Percentiles rank a stretch among this genome's conserved stretches.
Evolutionary conservation across 2,113 vertebrate species (phyloP).

Genomic region (Arvicanthis niloticus): DNA sequence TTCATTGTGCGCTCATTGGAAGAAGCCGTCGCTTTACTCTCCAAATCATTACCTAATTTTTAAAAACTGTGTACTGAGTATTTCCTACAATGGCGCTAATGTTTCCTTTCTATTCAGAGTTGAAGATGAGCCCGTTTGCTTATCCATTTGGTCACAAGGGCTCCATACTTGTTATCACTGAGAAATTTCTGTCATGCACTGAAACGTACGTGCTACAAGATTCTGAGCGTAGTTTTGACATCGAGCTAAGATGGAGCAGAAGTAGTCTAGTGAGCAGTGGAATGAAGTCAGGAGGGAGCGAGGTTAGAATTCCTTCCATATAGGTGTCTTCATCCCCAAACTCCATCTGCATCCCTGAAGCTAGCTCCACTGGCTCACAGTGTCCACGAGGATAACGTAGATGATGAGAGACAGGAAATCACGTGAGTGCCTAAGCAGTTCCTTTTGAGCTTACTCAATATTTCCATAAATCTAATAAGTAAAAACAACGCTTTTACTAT

Average conservation of each 20-base stretch:
- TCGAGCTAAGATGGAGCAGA: neutral
- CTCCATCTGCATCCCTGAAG: neutral
- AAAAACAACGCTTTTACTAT: neutral
- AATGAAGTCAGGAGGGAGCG: neutral
- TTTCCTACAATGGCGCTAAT: neutral
- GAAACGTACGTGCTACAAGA: neutral
- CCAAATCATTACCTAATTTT: neutral
- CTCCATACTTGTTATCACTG: neutral
- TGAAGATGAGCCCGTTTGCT: neutral
- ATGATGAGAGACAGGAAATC: neutral
- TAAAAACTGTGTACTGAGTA: neutral
- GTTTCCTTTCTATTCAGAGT: constrained; percentile 17
- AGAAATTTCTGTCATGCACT: neutral
- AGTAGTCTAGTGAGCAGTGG: neutral
- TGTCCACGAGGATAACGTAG: neutral
- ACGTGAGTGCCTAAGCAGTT: neutral
- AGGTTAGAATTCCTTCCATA: neutral
- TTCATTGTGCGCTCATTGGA: constrained; percentile 74
- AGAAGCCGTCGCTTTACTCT: constrained; percentile 69
- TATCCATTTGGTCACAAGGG: constrained; percentile 10
- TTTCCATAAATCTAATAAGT: neutral
- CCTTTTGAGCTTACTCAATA: no score
- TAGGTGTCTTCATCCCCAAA: neutral
- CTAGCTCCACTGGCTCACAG: neutral
- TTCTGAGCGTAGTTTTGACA: neutral